Evolutionary conservation across 2,797 vertebrate species (phyloP).

Genomic region (Gastrophryne carolinensis): DNA sequence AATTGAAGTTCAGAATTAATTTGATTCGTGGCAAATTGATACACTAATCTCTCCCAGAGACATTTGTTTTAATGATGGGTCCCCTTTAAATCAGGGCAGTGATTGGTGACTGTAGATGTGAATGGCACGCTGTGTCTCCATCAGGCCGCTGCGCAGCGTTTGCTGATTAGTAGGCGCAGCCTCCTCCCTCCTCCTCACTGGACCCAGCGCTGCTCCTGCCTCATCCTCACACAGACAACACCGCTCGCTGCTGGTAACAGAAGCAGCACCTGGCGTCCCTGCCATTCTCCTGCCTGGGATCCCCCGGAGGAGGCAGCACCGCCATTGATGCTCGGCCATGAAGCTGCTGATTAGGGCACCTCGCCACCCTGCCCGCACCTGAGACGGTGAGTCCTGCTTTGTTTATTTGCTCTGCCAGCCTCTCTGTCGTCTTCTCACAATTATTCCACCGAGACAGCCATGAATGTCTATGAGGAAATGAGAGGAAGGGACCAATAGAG

Average conservation of each 20-base stretch:
- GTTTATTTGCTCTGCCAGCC: not conserved
- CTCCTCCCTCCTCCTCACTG: not conserved
- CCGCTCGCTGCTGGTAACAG: not conserved
- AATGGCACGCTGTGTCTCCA: no score
- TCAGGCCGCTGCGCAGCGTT: no score
- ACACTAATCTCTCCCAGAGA: no score
- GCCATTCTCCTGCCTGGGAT: not conserved
- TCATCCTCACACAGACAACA: not conserved
- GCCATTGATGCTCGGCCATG: not conserved
- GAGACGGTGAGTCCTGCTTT: conserved; percentile 18
- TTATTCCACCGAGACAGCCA: no score
- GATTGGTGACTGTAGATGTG: no score
- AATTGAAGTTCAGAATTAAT: no score
- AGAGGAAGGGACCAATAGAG: not conserved
- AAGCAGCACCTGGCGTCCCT: not conserved
- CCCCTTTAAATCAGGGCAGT: no score
- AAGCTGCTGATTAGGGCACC: not conserved
- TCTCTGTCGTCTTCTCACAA: no score
- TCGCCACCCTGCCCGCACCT: not conserved
- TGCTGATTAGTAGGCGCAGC: no score
- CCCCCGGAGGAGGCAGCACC: not conserved
- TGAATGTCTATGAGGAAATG: not conserved
- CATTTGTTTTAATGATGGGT: no score
- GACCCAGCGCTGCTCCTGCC: not conserved
- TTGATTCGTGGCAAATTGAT: no score